Evolutionary conservation across 2,797 vertebrate genomes (phyloP).

Genomic region (Lepilemur ruficaudatus): DNA sequence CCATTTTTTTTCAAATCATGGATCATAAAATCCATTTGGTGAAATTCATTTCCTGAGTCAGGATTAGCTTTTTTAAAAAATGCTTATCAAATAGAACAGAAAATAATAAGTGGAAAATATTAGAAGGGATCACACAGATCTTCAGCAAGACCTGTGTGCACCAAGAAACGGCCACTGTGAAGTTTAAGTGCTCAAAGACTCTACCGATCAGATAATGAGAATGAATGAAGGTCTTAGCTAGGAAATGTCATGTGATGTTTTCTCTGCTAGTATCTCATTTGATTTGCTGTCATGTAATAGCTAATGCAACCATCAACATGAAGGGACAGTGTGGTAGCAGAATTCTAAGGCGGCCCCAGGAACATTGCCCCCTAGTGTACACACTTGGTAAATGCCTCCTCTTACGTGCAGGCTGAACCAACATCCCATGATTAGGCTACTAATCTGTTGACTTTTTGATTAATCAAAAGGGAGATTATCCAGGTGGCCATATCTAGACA

Average conservation of each 20-base stretch:
- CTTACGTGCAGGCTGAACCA: background rate
- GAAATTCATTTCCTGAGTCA: background rate
- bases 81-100: background rate
- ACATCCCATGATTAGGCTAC: background rate
- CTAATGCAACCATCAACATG: background rate
- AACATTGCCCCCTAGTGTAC: background rate
- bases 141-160: background rate
- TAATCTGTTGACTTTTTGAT: background rate
- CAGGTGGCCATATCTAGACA: background rate
- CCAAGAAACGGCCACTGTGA: background rate
- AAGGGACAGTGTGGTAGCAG: too few relatives aligned
- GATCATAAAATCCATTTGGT: background rate
- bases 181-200: fast-evolving
- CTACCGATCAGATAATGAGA: background rate
- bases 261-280: background rate
- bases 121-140: background rate
- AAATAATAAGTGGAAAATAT: background rate
- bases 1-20: background rate
- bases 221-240: background rate
- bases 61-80: background rate
- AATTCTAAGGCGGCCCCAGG: background rate
- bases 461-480: background rate
- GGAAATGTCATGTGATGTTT: background rate
- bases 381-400: background rate
- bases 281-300: background rate